Base-by-base conservation (phyloP, 1,140 invertebrate species). In the Ostrea edulis region DNA sequence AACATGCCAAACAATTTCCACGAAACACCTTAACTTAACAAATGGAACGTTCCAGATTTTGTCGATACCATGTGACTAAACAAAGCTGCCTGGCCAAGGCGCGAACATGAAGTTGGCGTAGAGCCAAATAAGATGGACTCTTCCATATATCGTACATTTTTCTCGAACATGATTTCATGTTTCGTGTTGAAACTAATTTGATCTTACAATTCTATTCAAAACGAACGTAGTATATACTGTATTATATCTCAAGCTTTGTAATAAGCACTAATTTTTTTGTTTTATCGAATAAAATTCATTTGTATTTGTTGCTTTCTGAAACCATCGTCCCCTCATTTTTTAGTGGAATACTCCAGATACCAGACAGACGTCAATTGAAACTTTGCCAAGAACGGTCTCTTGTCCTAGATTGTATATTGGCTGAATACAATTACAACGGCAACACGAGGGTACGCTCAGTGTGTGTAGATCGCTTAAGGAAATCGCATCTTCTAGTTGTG, bases 281-380 rank as follows among this genome's bases (percentile, higher is more conserved):
- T 25, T 83, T 83, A 17, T 53, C 35, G 11, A 7, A 14, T 11
- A 12, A 14, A 62, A 20, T 85, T 85, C 62, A 55, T 85, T 55
- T 85, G 54, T 58, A 58, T 85, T n/a, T 62, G 25, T 85, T 51
- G 12, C 14, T 12, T 62, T 55, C 22, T 62, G 84, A 25, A 20
- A 58, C 22, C 54, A 22, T 85, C 9, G 17, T n/a, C 65, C 85
- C 51, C 51, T 51, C 35, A 12, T 52, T 52, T 35, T 8, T 35
- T 12, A 85, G 29, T 85, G 83, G 83, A 58, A 55, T 35, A 17
- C 20, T 85, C 83, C 83, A 85, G 53, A 81, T 89, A 86, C 91
- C 88, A 92, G 88, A 90, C 91, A 90, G 87, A 92, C 91, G 89
- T 91, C 89, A 91, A 88, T 92, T 93, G 93, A 91, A 91, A 86